Evolutionary conservation across 2,888 invertebrate genomes (phyloP), one percentile per base, ranked within the genome.

Genomic region (Uropetala carovei): DNA sequence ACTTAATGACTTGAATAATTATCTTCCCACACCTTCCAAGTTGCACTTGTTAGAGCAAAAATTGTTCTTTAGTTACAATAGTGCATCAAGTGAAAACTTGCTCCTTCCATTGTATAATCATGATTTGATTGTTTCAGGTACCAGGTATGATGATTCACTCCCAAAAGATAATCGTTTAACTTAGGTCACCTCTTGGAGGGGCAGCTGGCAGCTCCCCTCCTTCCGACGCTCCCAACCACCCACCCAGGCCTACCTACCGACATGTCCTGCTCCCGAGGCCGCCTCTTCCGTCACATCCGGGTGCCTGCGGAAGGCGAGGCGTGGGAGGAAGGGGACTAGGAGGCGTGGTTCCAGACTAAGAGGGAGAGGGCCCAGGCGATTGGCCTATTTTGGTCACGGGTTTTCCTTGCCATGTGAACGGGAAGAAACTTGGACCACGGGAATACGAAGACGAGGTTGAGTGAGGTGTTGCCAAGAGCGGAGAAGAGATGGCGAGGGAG

Each of bases 361-460:
- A 5, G 27, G 27, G 86, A 59, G 83, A 43, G 83, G n/a, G 64
- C 18, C 64, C 64, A 43, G 56, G 83, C 56, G 85, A 57, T 89
- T 43, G 64, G 56, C 89, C 89, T 89, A 64, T 89, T 89, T 89
- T 64, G 89, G 89, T 68, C 89, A 68, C 89, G 89, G 68, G 89
- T 68, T 89, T 89, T 64, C 89, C 22, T 58, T 64, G 22, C 57
- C 60, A 60, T 27, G 75, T 10, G n/a, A 68, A 68, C 75, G 75
- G 68, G n/a, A 68, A 68, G 68, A 68, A 68, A 68, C 68, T 68
- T 68, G 68, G 75, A 75, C 27, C 43, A 16, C 11, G 13, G 4
- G n/a, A 18, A 11, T n/a, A 60, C 58, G 86, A 59, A 16, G 59
- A 59, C 58, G 86, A 27, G 60, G 18, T 16, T 30, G 86, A 27